Evolutionary conservation across 1,140 invertebrate species (phyloP), one percentile per base, ranked within the genome.

Genomic region (Eubasilissa regina): DNA sequence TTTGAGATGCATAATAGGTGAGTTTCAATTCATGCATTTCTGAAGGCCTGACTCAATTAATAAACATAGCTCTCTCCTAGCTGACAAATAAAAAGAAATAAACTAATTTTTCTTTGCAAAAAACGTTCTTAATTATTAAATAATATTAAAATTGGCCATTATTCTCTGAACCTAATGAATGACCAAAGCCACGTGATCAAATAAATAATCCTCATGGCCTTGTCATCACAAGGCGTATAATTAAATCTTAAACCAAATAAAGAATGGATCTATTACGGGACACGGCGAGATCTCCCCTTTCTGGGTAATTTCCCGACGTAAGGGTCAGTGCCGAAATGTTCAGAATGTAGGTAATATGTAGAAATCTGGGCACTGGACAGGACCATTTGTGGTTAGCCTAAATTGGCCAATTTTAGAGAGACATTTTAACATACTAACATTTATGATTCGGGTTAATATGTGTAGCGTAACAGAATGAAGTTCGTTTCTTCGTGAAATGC

Each of bases 401-500:
- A 64, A 25, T 64, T 25, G 35, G 35, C 60, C 60, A 21, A 19
- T 58, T 21, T 7, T 10, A 44, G 8, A 13, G 10, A 64, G 13
- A 25, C 60, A 13, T 64, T 64, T 43, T 43, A 58, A 6, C 19
- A 25, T 43, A n/a, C 58, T 25, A 64, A 44, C 19, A 9, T 64
- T 64, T 64, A 64, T 64, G 12, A 64, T 21, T 21, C 58, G 58
- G 13, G 12, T 21, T 62, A 51, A 51, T 51, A 12, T 51, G 48
- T 15, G 11, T 51, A 4, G 48, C 8, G 48, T 51, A 4, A 51
- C 48, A 51, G n/a, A 51, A 51, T 8, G 48, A 51, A 51, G 1
- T 15, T 12, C 9, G 11, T 51, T 51, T 4, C 9, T 51, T 51
- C 3, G 11, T 8, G 11, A 13, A 12, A 51, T 12, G 3, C n/a